Conservation (phyloP, 2,113 vertebrate genomes). For the Rhodinocichla rosea region DNA sequence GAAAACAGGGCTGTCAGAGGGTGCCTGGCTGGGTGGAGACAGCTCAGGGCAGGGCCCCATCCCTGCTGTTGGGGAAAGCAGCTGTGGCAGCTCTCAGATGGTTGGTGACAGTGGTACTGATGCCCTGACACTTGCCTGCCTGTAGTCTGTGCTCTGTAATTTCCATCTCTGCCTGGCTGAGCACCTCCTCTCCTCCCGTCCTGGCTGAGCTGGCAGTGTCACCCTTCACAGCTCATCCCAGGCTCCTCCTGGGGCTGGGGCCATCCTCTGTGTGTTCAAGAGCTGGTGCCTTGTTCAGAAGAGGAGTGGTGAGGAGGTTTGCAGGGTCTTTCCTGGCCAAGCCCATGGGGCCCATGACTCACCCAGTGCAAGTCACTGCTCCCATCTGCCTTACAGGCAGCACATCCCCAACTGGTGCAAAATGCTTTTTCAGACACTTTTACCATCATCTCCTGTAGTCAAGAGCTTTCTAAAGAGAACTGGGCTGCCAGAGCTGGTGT, state of each 20-base stretch:
- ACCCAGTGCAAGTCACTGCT: neutral
- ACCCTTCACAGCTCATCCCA: neutral
- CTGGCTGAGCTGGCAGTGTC: neutral
- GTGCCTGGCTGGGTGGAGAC: neutral
- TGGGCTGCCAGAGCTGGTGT: neutral
- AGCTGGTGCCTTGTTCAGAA: neutral
- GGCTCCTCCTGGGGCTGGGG: neutral
- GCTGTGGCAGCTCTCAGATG: neutral
- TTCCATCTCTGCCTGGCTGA: conserved; percentile 1
- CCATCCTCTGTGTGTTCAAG: neutral
- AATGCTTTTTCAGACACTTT: neutral
- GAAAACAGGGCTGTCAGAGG: neutral
- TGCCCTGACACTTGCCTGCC: neutral
- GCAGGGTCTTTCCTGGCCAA: neutral
- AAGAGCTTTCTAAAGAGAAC: neutral
- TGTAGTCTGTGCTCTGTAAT: conserved; percentile 18
- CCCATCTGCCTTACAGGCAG: neutral
- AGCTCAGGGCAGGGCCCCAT: conserved; percentile 60
- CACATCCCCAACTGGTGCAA: neutral
- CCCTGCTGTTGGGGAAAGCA: neutral
- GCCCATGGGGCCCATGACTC: fast-evolving
- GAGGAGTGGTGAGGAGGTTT: neutral
- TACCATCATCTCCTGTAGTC: neutral
- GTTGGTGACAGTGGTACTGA: neutral
- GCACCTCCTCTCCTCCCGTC: neutral